These are phyloP conservation scores for Pyrgus malvae DNA, from an alignment of 2,888 invertebrate genomes.

Conservation along the genomic window DNA sequence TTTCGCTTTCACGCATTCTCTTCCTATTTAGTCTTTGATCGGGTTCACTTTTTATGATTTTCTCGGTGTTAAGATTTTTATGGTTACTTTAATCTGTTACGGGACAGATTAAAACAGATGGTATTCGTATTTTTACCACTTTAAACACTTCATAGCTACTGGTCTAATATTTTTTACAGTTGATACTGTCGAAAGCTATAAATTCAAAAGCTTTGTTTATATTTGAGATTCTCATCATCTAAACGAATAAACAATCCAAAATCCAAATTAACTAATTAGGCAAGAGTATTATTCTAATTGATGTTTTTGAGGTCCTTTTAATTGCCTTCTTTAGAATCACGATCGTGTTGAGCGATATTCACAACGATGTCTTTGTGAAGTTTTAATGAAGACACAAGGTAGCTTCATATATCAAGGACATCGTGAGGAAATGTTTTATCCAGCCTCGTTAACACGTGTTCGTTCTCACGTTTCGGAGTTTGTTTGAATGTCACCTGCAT, in stretches of 20 bases:
- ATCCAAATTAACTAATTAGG: too few relatives aligned
- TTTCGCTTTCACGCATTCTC: constrained; percentile 30
- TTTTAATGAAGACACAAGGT: constrained; percentile 20
- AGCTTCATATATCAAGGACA: constrained; percentile 17
- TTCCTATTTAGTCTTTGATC: constrained; percentile 19
- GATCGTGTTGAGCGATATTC: constrained; percentile 7
- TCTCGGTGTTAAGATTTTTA: neutral
- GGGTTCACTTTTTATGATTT: constrained; percentile 9
- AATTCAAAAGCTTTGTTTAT: too few relatives aligned
- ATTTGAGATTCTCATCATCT: too few relatives aligned
- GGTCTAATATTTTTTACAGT: neutral
- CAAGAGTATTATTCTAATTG: too few relatives aligned
- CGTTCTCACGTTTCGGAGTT: constrained; percentile 12
- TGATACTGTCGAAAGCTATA: too few relatives aligned
- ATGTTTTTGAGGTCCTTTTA: constrained; percentile 2
- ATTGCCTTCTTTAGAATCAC: neutral
- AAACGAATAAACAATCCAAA: too few relatives aligned
- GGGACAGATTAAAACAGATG: neutral
- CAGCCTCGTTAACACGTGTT: constrained; percentile 2
- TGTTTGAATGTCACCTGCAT: constrained; percentile 17
- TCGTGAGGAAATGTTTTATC: constrained; percentile 3
- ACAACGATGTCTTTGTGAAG: constrained; percentile 9
- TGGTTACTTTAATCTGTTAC: neutral
- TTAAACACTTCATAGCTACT: neutral
- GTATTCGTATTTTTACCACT: neutral